These are phyloP conservation scores for Hyposoter didymator DNA, from an alignment of 2,888 invertebrate species.

Conservation along the genomic window DNA sequence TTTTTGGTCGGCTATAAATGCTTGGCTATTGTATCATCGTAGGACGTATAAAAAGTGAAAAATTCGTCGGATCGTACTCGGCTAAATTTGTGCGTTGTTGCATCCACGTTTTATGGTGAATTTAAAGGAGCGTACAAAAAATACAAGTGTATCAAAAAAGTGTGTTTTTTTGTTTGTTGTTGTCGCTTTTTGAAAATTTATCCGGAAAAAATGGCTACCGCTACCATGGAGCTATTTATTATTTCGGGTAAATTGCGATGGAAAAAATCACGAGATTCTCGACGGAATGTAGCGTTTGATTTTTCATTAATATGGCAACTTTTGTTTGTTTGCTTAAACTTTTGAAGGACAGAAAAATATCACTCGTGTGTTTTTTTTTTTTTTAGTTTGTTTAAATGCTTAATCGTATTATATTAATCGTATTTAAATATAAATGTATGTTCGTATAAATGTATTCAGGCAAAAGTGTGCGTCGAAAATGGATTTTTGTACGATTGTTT, in stretches of 20 bases:
- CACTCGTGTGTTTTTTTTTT: slow-evolving; percentile 34
- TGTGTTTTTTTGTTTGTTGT: not conserved
- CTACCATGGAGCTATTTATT: not conserved
- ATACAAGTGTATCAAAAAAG: slow-evolving; percentile 16
- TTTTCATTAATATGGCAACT: slow-evolving; percentile 63
- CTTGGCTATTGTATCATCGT: slow-evolving; percentile 69
- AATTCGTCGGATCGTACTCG: slow-evolving; percentile 69
- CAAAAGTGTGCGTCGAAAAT: slow-evolving; percentile 56
- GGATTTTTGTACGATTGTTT: slow-evolving; percentile 28
- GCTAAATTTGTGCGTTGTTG: slow-evolving; percentile 69
- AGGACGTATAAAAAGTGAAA: slow-evolving; percentile 76
- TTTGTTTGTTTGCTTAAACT: slow-evolving; percentile 47
- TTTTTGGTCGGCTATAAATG: slow-evolving; percentile 1
- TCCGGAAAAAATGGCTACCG: not conserved
- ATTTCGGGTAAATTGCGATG: slow-evolving; percentile 2
- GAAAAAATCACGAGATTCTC: slow-evolving; percentile 22
- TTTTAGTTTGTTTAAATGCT: slow-evolving; percentile 39
- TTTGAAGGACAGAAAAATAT: slow-evolving; percentile 58
- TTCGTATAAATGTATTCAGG: slow-evolving; percentile 39
- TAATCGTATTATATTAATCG: slow-evolving; percentile 25
- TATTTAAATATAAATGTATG: slow-evolving; percentile 23
- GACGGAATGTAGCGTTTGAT: slow-evolving; percentile 63
- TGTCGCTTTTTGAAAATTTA: not conserved
- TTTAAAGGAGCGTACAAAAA: slow-evolving; percentile 27
- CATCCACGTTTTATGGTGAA: not conserved